Base-by-base conservation (phyloP, 1,140 invertebrate species). In the Pissodes strobi region DNA sequence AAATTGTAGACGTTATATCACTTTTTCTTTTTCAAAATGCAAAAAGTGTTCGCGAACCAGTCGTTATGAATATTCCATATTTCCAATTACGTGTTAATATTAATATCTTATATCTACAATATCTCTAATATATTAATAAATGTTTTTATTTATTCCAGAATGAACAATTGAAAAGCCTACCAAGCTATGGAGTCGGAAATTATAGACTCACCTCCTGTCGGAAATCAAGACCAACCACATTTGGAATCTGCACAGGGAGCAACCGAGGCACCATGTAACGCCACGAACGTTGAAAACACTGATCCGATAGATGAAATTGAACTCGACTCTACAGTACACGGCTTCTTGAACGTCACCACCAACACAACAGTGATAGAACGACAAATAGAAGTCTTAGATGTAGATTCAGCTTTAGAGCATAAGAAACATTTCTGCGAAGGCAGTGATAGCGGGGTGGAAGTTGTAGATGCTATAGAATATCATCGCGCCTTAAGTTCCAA, bases 361-460 rank as follows among this genome's bases (percentile, higher is more conserved):
- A 72, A 75, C 52, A 53, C 70, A 9, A 76, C 74, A 5, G 72
- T 76, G 2, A 74, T 76, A 41, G 74, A 76, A 59, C 63, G 45
- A 43, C 9, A 41, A 8, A n/a, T 46, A 6, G 41, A 67, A 6
- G 23, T 4, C 1, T 1, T 8, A 9, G 53, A 41, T 6, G 19
- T 48, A 13, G 52, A 66, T 48, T 45, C 63, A 9, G 43, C 15
- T 17, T 17, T 22, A 10, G 49, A 57, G 5, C 22, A 34, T 17
- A 66, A 64, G 27, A 60, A 57, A 55, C 37, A 27, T 10, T 60
- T 68, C 1, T 76, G 82, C 60, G 87, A 90, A 58, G 90, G 89
- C 22, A 91, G 88, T 71, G 90, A 91, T 72, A 91, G 89, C 69
- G 89, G 89, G 0, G 87, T 91, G 1, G 90, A 91, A 71, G 82